Evolutionary conservation across 2,113 vertebrate species (phyloP).

Genomic region (Arothron firmamentum): DNA sequence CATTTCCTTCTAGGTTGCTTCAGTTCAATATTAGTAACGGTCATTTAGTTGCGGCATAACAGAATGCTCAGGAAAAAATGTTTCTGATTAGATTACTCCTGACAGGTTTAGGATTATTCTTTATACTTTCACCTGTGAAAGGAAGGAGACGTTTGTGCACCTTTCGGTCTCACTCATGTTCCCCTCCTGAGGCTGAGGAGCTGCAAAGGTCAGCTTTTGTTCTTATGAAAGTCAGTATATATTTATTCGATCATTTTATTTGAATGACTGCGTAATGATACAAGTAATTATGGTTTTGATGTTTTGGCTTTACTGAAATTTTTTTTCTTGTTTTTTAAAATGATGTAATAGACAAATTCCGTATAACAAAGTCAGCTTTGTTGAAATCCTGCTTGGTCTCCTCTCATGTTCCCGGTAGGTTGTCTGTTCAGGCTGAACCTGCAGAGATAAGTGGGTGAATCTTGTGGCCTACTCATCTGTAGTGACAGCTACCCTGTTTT

Average conservation of each 20-base stretch:
- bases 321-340: no score
- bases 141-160: constrained; percentile 14
- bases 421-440: no score
- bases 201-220: neutral
- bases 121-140: neutral
- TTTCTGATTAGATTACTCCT: neutral
- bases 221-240: no score
- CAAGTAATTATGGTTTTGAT: no score
- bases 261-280: no score
- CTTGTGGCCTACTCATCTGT: constrained; percentile 5
- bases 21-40: neutral
- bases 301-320: no score
- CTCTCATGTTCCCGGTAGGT: no score
- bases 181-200: constrained; percentile 1
- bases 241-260: no score
- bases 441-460: neutral
- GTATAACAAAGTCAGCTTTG: no score
- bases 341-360: no score
- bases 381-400: no score
- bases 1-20: no score
- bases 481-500: neutral
- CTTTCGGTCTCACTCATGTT: constrained; percentile 26
- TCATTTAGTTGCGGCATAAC: neutral
- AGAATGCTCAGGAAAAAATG: neutral
- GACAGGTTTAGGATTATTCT: neutral